Conservation (phyloP, 1,140 invertebrate species). For the Spodoptera litura region DNA sequence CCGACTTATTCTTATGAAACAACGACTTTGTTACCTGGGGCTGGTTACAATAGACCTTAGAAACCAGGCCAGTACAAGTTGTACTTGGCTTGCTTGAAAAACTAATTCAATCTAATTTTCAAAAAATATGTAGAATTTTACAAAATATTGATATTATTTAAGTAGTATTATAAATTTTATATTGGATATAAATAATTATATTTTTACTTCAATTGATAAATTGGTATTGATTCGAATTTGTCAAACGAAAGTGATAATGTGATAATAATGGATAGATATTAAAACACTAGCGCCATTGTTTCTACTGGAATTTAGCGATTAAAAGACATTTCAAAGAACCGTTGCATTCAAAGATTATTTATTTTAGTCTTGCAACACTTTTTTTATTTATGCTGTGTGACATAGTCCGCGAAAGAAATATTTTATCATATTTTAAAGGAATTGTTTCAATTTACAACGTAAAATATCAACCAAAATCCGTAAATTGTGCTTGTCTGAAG, state of each 20-base stretch:
- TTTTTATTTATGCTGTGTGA: conserved; percentile 42
- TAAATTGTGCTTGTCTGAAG: conserved; percentile 23
- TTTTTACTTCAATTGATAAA: not conserved
- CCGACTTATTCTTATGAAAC: too few relatives aligned
- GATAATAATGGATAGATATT: too few relatives aligned
- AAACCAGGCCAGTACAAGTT: too few relatives aligned
- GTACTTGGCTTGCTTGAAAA: too few relatives aligned
- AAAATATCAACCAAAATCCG: conserved; percentile 3
- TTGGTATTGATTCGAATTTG: not conserved
- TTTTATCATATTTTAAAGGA: conserved; percentile 31
- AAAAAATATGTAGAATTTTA: too few relatives aligned
- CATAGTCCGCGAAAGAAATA: conserved; percentile 45
- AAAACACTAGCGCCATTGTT: conserved; percentile 27
- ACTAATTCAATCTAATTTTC: too few relatives aligned
- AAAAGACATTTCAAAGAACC: conserved; percentile 25
- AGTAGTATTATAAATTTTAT: too few relatives aligned
- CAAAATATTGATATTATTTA: too few relatives aligned
- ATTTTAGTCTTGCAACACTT: conserved; percentile 46
- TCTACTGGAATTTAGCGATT: not conserved
- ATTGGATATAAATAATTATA: too few relatives aligned
- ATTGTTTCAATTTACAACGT: conserved; percentile 7
- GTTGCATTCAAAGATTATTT: conserved; percentile 48
- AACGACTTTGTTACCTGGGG: too few relatives aligned
- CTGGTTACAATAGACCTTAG: too few relatives aligned
- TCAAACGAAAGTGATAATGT: not conserved